Conservation (phyloP, 2,888 invertebrate genomes). For the Parnassius mnemosyne region DNA sequence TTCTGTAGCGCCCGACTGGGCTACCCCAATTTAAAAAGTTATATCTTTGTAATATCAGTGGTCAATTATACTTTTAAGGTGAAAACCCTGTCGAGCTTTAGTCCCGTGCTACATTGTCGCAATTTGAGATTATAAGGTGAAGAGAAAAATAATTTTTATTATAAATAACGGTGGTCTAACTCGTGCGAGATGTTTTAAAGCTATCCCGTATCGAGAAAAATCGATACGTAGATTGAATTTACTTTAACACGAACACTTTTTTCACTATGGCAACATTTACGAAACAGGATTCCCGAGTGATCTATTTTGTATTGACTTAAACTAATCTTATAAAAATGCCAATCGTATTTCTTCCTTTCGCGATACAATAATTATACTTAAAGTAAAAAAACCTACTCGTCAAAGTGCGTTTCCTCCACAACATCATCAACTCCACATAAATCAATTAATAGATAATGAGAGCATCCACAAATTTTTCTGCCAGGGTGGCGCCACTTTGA, state of each 20-base stretch:
- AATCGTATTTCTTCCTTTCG: background rate
- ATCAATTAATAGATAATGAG: slow-evolving; percentile 39
- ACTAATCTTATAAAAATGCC: slow-evolving; percentile 50
- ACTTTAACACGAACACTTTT: slow-evolving; percentile 49
- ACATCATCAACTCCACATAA: slow-evolving; percentile 63
- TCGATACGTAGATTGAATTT: slow-evolving; percentile 25
- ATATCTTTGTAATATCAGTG: slow-evolving; percentile 10
- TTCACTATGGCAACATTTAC: slow-evolving; percentile 70
- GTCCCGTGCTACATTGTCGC: slow-evolving; percentile 61
- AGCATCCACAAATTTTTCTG: too few species aligned
- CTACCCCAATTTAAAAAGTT: background rate
- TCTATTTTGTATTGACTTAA: slow-evolving; percentile 44
- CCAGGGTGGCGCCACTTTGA: too few species aligned
- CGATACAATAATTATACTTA: background rate
- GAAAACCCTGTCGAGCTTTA: slow-evolving; percentile 38
- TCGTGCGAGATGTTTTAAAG: slow-evolving; percentile 74
- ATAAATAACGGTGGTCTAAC: slow-evolving; percentile 74
- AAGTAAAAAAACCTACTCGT: slow-evolving; percentile 34
- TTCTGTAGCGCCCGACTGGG: slow-evolving; percentile 30
- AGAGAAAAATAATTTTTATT: slow-evolving; percentile 45
- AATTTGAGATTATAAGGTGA: slow-evolving; percentile 40
- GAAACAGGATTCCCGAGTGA: too few species aligned
- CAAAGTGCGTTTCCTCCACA: slow-evolving; percentile 63
- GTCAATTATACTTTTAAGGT: slow-evolving; percentile 15
- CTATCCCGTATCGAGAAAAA: slow-evolving; percentile 49